Percentiles rank a stretch among this genome's conserved stretches.
These are phyloP conservation scores for Triplophysa siluroides DNA, from an alignment of 2,113 vertebrate species.

Conservation along the genomic window DNA sequence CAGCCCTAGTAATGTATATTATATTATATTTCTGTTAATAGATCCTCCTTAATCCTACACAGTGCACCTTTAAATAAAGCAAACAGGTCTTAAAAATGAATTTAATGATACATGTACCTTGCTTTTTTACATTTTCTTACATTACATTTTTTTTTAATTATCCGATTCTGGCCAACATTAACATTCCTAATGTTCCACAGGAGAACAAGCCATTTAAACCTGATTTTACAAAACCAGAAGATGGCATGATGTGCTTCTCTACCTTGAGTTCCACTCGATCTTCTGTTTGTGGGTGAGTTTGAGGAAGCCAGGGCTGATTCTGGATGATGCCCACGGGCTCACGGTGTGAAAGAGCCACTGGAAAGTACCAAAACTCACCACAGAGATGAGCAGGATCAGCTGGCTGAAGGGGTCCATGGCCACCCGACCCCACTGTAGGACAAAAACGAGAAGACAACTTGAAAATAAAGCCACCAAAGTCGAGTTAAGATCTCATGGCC, in stretches of 20 bases:
- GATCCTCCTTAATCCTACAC: too few relatives aligned
- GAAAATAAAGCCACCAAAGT: not conserved
- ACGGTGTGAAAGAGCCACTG: constrained; percentile 89
- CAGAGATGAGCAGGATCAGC: constrained; percentile 73
- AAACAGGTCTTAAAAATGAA: too few relatives aligned
- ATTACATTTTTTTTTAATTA: too few relatives aligned
- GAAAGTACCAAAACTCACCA: constrained; percentile 86
- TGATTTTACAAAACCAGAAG: too few relatives aligned
- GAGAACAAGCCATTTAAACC: too few relatives aligned
- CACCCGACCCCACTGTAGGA: constrained; percentile 65
- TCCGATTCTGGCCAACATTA: too few relatives aligned
- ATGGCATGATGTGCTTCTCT: constrained; percentile 36
- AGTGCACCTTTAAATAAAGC: too few relatives aligned
- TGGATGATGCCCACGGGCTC: constrained; percentile 85
- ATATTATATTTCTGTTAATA: too few relatives aligned
- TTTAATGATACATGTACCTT: too few relatives aligned
- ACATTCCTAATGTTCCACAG: too few relatives aligned
- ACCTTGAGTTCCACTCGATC: constrained; percentile 99
- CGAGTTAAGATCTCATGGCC: not conserved
- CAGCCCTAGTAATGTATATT: too few relatives aligned
- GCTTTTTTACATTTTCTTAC: too few relatives aligned
- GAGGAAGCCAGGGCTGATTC: constrained; percentile 82
- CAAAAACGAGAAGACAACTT: not conserved
- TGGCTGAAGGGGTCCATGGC: constrained; percentile 86
- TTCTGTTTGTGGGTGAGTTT: constrained; percentile 86